Evolutionary conservation across 1,140 invertebrate genomes (phyloP).

Genomic region (Listronotus oregonensis): DNA sequence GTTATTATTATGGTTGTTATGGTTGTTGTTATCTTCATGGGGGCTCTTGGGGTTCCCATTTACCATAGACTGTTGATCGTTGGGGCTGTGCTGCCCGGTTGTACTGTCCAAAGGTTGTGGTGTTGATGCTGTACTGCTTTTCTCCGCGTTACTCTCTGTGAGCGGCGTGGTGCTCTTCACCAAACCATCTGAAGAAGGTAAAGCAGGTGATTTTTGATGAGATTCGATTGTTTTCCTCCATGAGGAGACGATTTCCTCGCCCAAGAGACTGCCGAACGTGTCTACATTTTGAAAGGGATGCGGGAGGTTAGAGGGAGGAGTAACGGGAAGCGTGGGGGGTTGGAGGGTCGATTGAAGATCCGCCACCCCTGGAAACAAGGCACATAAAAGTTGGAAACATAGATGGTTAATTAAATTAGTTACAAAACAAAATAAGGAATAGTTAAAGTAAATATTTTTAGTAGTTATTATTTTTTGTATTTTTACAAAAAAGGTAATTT

Average conservation of each 20-base stretch:
- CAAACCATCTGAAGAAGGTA: slow-evolving; percentile 35
- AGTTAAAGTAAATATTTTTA: no score
- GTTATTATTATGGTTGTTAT: slow-evolving; percentile 61
- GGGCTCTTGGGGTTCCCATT: slow-evolving; percentile 62
- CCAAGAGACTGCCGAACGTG: slow-evolving; percentile 71
- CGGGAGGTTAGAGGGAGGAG: slow-evolving; percentile 60
- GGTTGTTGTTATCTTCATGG: slow-evolving; percentile 63
- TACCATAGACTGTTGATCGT: slow-evolving; percentile 42
- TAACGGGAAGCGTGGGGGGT: slow-evolving; percentile 44
- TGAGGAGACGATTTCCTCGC: slow-evolving; percentile 78
- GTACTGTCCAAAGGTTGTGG: slow-evolving; percentile 48
- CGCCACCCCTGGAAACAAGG: slow-evolving; percentile 48
- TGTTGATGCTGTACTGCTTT: slow-evolving; percentile 52
- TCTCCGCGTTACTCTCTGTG: slow-evolving; percentile 49
- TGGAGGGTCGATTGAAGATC: slow-evolving; percentile 51
- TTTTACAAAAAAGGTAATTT: no score
- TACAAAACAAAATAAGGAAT: background rate
- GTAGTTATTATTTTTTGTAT: no score
- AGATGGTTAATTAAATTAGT: slow-evolving; percentile 18
- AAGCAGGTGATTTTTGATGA: slow-evolving; percentile 56
- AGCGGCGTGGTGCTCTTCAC: slow-evolving; percentile 54
- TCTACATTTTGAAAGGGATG: slow-evolving; percentile 71
- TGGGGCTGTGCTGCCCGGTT: slow-evolving; percentile 37
- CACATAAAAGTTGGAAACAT: background rate
- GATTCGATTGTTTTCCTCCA: slow-evolving; percentile 75